Base-by-base conservation (phyloP, 1,140 invertebrate genomes). In the Diuraphis noxia region DNA sequence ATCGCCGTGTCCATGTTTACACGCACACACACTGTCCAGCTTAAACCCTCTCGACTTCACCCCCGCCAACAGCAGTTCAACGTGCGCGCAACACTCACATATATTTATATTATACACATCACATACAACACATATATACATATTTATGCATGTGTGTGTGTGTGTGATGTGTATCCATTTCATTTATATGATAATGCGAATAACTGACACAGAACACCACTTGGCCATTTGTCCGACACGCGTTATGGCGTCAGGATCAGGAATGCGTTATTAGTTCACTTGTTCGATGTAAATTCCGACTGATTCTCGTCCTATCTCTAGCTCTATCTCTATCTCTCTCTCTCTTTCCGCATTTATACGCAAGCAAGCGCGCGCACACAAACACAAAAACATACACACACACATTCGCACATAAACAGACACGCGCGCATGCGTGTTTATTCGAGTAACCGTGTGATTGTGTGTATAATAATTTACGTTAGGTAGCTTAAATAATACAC, bases 181-280 rank as follows among this genome's bases (percentile, higher is more conserved):
- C 77, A 91, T 91, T 91, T 91, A 82, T 91, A 91, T 82, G 89
- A 91, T 91, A 91, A 91, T 91, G 89, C 89, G 77, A 36, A 79
- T 81, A 81, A 81, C 41, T 23, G 88, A 79, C 46, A 86, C 87
- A 41, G 36, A 81, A 90, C 88, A 38, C 72, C 41, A 81, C 88
- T 81, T 17, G 89, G 77, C 77, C 46, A 38, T 52, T 82, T 81
- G 72, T 52, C 72, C 89, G 34, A 46, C 88, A 90, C 84, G 46
- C 88, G 88, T 88, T 88, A 77, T 43, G 56, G 36, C 40, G 30
- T 77, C 41, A 30, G 72, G 21, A 90, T 81, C 88, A 49, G 89
- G 89, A 82, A 91, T 82, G 89, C 72, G 77, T 82, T 91, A 91
- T 82, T 46, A 79, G 88, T 81, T 79, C 88, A 82, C 89, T 91